Conservation (phyloP, 2,888 invertebrate genomes). For the Allolobophora icterica region DNA sequence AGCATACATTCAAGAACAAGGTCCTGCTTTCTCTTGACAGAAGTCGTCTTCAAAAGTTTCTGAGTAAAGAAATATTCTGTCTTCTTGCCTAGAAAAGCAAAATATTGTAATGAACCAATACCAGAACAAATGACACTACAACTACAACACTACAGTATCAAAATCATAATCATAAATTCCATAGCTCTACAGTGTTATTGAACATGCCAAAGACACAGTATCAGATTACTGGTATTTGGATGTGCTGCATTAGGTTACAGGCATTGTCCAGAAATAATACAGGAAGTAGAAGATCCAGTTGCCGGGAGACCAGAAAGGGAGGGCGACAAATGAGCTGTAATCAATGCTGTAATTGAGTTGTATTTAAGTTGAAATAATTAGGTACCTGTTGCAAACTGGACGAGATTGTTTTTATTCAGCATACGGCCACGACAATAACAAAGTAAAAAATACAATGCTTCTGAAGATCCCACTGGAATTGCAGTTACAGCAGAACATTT, state of each 20-base stretch:
- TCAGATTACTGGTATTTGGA: too few species aligned
- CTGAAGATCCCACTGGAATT: neutral
- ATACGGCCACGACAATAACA: neutral
- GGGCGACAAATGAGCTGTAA: neutral
- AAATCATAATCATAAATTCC: neutral
- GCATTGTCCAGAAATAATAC: neutral
- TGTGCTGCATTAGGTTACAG: too few species aligned
- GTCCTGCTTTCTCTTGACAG: constrained; percentile 89
- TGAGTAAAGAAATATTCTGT: constrained; percentile 91
- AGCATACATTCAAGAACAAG: constrained; percentile 89
- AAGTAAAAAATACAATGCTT: neutral
- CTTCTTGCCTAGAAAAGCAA: constrained; percentile 79
- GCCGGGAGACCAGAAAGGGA: neutral
- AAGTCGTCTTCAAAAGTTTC: constrained; percentile 83
- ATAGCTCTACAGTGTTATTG: neutral
- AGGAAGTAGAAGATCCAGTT: neutral
- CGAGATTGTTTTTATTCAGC: neutral
- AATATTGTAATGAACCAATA: neutral
- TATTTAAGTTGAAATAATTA: neutral
- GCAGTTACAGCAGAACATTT: neutral
- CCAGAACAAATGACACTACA: neutral
- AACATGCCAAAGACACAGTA: neutral
- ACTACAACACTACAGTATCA: neutral
- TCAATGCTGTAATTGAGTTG: neutral
- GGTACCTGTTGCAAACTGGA: neutral